Evolutionary conservation across 2,888 invertebrate genomes (phyloP).

Genomic region (Cheiracanthium punctorium): DNA sequence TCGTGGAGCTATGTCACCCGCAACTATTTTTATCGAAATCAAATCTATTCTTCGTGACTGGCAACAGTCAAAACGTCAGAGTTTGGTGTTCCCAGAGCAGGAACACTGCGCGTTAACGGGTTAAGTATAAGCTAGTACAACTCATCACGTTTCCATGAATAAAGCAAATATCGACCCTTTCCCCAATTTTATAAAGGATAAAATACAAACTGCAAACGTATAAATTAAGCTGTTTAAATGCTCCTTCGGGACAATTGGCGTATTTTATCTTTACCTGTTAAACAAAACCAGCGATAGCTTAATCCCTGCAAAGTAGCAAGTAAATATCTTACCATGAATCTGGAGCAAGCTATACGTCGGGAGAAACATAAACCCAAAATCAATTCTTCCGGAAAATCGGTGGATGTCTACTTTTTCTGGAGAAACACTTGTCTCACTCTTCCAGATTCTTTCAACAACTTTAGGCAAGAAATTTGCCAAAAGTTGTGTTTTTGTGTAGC

Average conservation of each 20-base stretch:
- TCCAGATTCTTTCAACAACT: constrained; percentile 1
- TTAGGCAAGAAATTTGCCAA: background rate
- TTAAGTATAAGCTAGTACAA: too few species aligned
- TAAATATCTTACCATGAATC: constrained; percentile 4
- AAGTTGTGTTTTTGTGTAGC: background rate
- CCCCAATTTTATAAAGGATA: too few species aligned
- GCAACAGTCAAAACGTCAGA: too few species aligned
- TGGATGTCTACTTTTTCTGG: background rate
- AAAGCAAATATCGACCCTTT: too few species aligned
- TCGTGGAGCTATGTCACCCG: too few species aligned
- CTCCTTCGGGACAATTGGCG: background rate
- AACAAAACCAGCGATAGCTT: background rate
- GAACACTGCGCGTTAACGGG: too few species aligned
- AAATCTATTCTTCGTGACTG: too few species aligned
- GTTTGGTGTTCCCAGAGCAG: too few species aligned
- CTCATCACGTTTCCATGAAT: too few species aligned
- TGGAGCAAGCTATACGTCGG: background rate
- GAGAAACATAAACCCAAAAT: background rate
- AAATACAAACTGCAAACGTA: too few species aligned
- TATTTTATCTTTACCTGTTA: constrained; percentile 3
- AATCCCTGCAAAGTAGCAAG: background rate
- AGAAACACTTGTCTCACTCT: background rate
- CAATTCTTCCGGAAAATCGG: constrained; percentile 10
- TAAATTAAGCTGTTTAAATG: too few species aligned
- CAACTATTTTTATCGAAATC: too few species aligned